Conservation (phyloP, 1,140 invertebrate genomes). For the Drosophila kohkoa region DNA sequence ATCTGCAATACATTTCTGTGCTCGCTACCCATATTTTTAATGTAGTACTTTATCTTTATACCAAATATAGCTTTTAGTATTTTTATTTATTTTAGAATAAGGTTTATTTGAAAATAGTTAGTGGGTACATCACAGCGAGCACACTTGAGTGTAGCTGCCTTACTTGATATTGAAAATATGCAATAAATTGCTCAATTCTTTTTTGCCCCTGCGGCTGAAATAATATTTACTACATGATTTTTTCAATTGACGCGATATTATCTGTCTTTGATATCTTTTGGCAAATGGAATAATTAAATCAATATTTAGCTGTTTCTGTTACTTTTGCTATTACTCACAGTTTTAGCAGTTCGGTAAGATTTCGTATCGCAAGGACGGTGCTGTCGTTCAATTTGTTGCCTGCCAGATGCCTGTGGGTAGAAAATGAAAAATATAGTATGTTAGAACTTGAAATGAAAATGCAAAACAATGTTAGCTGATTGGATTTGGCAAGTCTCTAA, state of each 20-base stretch:
- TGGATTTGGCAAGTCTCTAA: conserved; percentile 24
- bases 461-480: conserved; percentile 49
- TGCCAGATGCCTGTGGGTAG: conserved; percentile 83
- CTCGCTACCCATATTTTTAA: no score
- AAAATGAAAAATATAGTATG: conserved; percentile 48
- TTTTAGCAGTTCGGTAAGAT: conserved; percentile 84
- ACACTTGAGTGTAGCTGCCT: no score
- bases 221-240: conserved; percentile 12
- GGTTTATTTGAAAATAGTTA: no score
- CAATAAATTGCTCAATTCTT: no score
- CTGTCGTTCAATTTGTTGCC: conserved; percentile 87
- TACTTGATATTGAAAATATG: no score
- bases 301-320: conserved; percentile 10
- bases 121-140: no score
- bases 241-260: conserved; percentile 21
- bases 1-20: no score
- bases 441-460: conserved; percentile 41
- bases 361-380: conserved; percentile 85
- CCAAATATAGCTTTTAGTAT: no score
- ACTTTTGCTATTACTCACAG: conserved; percentile 63
- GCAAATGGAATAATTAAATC: conserved; percentile 26
- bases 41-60: no score
- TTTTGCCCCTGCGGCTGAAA: no score
- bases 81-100: no score
- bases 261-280: conserved; percentile 23